Base-by-base conservation (phyloP, 2,113 vertebrate species). In the Limanda limanda region DNA sequence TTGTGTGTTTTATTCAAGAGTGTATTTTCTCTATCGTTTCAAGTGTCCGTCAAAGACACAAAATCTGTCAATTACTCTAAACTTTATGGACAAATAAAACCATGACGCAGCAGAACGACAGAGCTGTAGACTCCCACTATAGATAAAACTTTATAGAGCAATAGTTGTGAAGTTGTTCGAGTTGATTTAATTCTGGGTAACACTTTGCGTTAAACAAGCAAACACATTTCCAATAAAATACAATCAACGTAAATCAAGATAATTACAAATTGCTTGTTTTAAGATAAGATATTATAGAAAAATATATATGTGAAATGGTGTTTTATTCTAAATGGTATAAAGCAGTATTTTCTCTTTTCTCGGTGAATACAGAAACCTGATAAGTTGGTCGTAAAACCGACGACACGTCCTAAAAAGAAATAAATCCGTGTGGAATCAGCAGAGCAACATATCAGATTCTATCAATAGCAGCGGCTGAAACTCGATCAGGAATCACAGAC, bases 21-120 rank as follows among this genome's bases (percentile, higher is more conserved):
- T 48, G 84, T 80, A 65, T 90, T 91, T 83, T 82, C 69, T 85
- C 81, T 82, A 78, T 84, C n/a, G 56, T 71, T 68, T 71, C 64
- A 35, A 74, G 37, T 78, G 72, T 86, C 74, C 65, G 48, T 82
- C 81, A 76, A 61, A 87, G 51, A 77, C 24, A 37, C 47, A 45
- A 57, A 45, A 48, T 45, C 72, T 64, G 65, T 27, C 64, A 56
- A 5, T 66, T 51, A 15, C 48, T 51, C 37, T 58, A 66, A 63
- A 74, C 24, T 83, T 85, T 64, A 61, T 54, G 52, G 51, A 59
- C 55, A 23, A 31, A 78, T 73, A 68, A 76, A 83, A 77, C 2
- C 7, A 24, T 24, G n/a, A 21, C 40, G 78, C 72, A 52, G n/a
- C 13, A 65, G 61, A 40, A 81, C 55, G 4, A 20, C 65, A 56